phyloP scores from a whole-genome alignment of 2,113 vertebrate genomes.

The Aegotheles bennettii region DNA sequence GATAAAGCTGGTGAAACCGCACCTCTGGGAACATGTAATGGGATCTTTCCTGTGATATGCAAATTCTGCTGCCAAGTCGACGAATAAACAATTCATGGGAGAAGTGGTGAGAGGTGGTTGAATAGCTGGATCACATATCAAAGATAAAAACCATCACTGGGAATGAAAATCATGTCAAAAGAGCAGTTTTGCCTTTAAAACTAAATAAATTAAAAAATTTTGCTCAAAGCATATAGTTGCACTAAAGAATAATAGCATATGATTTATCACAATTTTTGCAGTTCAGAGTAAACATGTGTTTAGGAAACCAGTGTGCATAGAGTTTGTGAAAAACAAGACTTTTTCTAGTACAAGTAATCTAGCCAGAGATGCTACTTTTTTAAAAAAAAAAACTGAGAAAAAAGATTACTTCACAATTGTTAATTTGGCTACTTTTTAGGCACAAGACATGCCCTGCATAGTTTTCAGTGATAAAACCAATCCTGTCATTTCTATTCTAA shows the following conservation, averaged over 20 bases:
- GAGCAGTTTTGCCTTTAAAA: neutral
- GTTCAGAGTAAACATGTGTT: neutral
- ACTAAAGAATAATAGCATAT: neutral
- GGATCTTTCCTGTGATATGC: conserved; percentile 43
- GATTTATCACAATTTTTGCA: conserved; percentile 3
- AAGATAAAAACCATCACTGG: neutral
- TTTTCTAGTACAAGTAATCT: neutral
- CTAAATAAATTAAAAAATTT: neutral
- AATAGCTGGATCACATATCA: conserved; percentile 16
- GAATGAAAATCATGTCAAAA: neutral
- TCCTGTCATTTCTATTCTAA: neutral
- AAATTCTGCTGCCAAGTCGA: conserved; percentile 20
- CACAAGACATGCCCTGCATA: neutral
- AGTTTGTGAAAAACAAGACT: neutral
- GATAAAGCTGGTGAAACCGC: conserved; percentile 31
- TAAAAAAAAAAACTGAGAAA: no score
- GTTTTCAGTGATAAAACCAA: neutral
- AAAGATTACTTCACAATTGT: neutral
- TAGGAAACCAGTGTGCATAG: neutral
- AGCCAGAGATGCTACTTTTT: neutral
- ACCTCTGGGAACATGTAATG: conserved; percentile 23
- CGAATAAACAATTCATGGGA: conserved; percentile 24
- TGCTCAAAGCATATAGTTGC: neutral
- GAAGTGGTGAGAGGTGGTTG: conserved; percentile 19
- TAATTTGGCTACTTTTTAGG: neutral